phyloP scores from a whole-genome alignment of 2,113 vertebrate species.

The Petromus typicus region DNA sequence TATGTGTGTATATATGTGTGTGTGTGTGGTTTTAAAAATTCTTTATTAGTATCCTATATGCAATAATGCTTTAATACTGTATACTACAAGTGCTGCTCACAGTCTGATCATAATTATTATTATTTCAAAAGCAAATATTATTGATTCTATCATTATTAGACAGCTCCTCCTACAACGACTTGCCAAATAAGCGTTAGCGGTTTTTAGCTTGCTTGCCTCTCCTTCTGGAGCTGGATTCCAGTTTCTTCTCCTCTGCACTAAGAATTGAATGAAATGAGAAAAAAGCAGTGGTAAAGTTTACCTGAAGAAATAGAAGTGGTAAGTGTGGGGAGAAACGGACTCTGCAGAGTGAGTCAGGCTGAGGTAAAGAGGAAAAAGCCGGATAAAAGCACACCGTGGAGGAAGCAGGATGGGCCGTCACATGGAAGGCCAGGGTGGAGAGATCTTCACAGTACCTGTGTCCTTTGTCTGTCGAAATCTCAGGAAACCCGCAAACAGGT shows the following conservation, averaged over 20 bases:
- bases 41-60: background rate
- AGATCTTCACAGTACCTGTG: background rate
- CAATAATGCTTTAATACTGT: background rate
- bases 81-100: background rate
- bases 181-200: too few species aligned
- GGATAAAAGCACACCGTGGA: background rate
- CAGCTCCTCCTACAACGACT: background rate
- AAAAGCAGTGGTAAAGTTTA: background rate
- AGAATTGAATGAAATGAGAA: background rate
- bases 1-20: background rate
- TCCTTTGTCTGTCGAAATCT: background rate
- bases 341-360: background rate
- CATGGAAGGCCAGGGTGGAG: background rate
- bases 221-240: background rate
- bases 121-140: background rate
- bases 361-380: background rate
- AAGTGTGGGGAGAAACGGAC: background rate
- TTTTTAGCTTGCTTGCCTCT: background rate
- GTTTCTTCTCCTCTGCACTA: background rate
- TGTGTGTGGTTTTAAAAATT: background rate
- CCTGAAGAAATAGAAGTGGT: background rate
- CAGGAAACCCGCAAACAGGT: background rate
- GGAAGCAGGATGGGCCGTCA: background rate
- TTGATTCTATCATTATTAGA: background rate
- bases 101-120: background rate